Evolutionary conservation across 2,888 invertebrate species (phyloP), one percentile per base, ranked within the genome.

Genomic region (Lasioglossum malachurum): DNA sequence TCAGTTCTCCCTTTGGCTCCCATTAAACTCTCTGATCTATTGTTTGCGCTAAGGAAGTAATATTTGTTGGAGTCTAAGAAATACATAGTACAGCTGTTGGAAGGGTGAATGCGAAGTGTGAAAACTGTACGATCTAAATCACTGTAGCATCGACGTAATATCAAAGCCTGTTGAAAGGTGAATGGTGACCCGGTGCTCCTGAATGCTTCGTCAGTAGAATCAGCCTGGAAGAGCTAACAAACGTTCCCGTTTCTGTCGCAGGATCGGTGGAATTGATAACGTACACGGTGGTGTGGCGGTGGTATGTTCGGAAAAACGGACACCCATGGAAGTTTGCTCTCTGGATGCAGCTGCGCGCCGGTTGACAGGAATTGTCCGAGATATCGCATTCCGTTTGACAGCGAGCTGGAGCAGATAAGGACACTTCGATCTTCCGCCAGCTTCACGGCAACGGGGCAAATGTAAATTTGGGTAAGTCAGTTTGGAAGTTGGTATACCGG

Each of bases 401-500:
- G 78, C 78, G 49, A 78, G 76, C 77, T 87, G 53, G 76, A 53
- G 73, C 78, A 75, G 86, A 89, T 84, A 89, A 89, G 82, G 80
- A 76, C 71, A 31, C 71, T 27, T 60, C 53, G 82, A 89, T 89
- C 82, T 86, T 87, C 74, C 67, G 73, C 8, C 53, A 46, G 83
- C 19, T 82, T 75, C 81, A 57, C 83, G 49, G 38, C 78, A 53
- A 23, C 49, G 57, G 75, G 84, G 83, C 78, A 84, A 90, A 91
- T 91, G 92, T 90, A 92, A 92, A 92, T 92, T 92, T 83, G 77
- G 83, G 41, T 89, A 89, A 92, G 91, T 89, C 91, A 91, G 88
- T 93, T 92, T 92, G 86, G 84, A 89, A 93, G 89, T 91, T 93
- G 85, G 88, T 86, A 88, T 89, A 87, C 86, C 73, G 79, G 78